Conservation (phyloP, 2,888 invertebrate species). For the Podabrus alpinus region DNA sequence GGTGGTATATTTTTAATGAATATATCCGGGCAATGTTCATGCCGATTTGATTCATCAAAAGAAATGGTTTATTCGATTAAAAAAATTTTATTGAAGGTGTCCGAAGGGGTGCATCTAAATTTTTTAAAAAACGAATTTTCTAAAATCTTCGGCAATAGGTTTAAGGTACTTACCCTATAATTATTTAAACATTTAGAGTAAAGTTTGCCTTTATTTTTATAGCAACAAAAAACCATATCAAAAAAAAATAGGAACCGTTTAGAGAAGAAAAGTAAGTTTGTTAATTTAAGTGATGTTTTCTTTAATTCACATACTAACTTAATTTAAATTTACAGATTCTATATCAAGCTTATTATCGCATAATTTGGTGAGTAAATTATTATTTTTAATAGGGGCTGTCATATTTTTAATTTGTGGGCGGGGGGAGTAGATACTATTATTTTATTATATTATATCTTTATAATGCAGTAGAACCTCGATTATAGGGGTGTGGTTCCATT, state of each 20-base stretch:
- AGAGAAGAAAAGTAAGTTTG: background rate
- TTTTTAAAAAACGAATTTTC: background rate
- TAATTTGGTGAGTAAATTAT: background rate
- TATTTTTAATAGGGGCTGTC: background rate
- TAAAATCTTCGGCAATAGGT: background rate
- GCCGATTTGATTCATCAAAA: background rate
- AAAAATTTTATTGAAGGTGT: background rate
- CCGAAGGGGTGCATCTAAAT: background rate
- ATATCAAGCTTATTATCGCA: background rate
- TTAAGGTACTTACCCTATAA: background rate
- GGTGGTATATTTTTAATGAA: background rate
- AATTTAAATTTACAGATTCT: background rate
- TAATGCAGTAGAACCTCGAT: no score
- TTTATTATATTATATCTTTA: no score
- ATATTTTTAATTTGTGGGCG: no score
- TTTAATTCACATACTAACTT: background rate
- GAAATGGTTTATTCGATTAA: background rate
- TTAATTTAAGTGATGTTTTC: background rate
- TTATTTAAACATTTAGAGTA: background rate
- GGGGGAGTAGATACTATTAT: no score
- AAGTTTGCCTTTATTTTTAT: background rate
- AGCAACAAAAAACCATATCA: background rate
- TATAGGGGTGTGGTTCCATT: no score
- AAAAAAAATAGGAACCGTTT: background rate
- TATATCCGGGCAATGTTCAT: background rate